Base-by-base conservation (phyloP, 2,797 vertebrate species). In the Enteromius paludinosus region DNA sequence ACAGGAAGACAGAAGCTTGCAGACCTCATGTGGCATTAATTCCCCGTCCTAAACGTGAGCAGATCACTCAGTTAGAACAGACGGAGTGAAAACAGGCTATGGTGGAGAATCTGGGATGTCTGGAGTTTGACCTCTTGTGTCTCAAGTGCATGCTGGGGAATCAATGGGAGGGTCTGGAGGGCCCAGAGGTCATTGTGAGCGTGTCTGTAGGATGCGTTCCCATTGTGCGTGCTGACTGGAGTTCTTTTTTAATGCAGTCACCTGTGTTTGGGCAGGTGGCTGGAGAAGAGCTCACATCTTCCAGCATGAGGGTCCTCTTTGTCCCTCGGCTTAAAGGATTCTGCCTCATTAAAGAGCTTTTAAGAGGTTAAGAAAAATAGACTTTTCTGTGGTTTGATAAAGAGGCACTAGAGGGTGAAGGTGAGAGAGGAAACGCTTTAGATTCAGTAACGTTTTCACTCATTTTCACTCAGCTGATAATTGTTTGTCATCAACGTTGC, bases 261-360 rank as follows among this genome's bases (percentile, higher is more conserved):
- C 90, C 89, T 90, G 87, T 89, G 87, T 87, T 91, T 90, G 91
- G 92, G 92, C 90, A 91, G 91, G 90, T 92, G 91, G 92, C 90
- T 90, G 88, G 91, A 92, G 91, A 91, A 90, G 87, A 78, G 87
- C 90, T 87, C 87, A 87, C 86, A 73, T 81, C 79, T 81, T 84
- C 85, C 81, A 17, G 87, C 88, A 73, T 88, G 84, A 87, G 89
- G 89, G 88, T 93, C 90, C 87, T 90, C 90, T 88, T 91, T 81
- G 66, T 76, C 54, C 87, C 87, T 88, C 83, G 70, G 85, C 88
- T 79, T 33, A 41, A 81, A 74, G 66, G 78, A 77, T 66, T 35
- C 66, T 38, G 28, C 17, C 73, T 77, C 59, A 73, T 83, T 80
- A 83, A 70, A 76, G 59, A 59, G 52, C 25, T 49, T 43, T 30